phyloP scores from a whole-genome alignment of 2,888 invertebrate species.

The Drosophila diplacantha region DNA sequence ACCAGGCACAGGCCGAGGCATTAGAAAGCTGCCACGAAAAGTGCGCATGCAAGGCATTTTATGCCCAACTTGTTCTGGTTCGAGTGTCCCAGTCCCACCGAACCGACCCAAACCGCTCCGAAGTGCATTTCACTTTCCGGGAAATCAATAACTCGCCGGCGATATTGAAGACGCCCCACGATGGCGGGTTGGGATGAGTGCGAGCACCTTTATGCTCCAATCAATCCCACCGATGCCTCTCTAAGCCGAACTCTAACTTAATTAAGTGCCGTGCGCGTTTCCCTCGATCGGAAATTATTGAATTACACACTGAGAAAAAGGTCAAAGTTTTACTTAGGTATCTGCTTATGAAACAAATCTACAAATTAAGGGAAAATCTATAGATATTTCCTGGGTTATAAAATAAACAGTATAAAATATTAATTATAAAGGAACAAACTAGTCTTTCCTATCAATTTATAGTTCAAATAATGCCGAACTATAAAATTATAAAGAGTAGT shows the following conservation, averaged over 20 bases:
- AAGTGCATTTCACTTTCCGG: slow-evolving; percentile 67
- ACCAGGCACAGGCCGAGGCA: slow-evolving; percentile 16
- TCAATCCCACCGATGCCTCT: slow-evolving; percentile 18
- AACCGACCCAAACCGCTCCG: slow-evolving; percentile 6
- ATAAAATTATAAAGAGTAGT: neutral
- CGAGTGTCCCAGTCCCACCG: slow-evolving; percentile 1
- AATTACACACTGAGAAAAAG: slow-evolving; percentile 22
- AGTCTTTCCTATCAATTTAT: too few relatives aligned
- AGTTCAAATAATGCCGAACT: neutral
- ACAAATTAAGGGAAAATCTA: neutral
- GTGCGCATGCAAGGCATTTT: slow-evolving; percentile 39
- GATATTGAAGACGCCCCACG: slow-evolving; percentile 39
- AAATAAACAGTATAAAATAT: too few relatives aligned
- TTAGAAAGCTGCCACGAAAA: slow-evolving; percentile 35
- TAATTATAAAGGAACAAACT: too few relatives aligned
- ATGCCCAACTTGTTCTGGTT: slow-evolving; percentile 59
- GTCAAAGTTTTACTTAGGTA: fast-evolving
- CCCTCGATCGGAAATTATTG: slow-evolving; percentile 33
- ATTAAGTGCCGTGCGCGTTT: slow-evolving; percentile 44
- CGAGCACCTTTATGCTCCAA: slow-evolving; percentile 28
- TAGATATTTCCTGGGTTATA: too few relatives aligned
- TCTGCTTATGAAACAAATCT: neutral
- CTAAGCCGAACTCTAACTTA: slow-evolving; percentile 45
- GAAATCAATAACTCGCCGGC: slow-evolving; percentile 59
- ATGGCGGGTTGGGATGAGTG: slow-evolving; percentile 19